phyloP scores from a whole-genome alignment of 1,140 invertebrate species.

The Bombus turneri region DNA sequence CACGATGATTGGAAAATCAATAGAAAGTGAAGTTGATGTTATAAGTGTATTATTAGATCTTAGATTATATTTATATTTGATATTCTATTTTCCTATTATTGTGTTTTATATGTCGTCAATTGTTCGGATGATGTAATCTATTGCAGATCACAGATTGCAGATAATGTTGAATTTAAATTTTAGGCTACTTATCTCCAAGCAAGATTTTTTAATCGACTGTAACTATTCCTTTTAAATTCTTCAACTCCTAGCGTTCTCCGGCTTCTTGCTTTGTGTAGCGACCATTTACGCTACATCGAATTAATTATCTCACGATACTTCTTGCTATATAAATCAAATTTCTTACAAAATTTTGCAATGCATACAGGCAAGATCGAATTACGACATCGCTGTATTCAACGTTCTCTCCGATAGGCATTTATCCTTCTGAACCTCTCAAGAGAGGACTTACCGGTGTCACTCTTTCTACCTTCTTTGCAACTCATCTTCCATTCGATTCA shows the following conservation, averaged over 20 bases:
- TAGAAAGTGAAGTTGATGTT: too few relatives aligned
- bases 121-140: too few relatives aligned
- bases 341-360: background rate
- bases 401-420: background rate
- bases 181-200: too few relatives aligned
- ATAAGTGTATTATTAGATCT: too few relatives aligned
- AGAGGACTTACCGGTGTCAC: background rate
- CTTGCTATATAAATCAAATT: background rate
- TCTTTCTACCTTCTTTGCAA: background rate
- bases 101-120: too few relatives aligned
- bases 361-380: background rate
- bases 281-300: background rate
- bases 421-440: too few relatives aligned
- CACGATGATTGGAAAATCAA: too few relatives aligned
- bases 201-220: background rate
- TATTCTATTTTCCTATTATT: too few relatives aligned
- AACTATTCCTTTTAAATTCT: constrained; percentile 3
- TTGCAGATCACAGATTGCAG: too few relatives aligned
- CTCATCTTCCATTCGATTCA: background rate
- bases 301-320: background rate
- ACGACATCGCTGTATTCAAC: background rate
- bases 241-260: background rate
- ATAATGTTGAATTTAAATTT: too few relatives aligned
- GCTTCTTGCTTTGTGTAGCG: background rate
- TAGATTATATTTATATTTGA: too few relatives aligned